Evolutionary conservation across 2,113 vertebrate species (phyloP), one percentile per base, ranked within the genome.

Genomic region (Pomatostomus ruficeps): DNA sequence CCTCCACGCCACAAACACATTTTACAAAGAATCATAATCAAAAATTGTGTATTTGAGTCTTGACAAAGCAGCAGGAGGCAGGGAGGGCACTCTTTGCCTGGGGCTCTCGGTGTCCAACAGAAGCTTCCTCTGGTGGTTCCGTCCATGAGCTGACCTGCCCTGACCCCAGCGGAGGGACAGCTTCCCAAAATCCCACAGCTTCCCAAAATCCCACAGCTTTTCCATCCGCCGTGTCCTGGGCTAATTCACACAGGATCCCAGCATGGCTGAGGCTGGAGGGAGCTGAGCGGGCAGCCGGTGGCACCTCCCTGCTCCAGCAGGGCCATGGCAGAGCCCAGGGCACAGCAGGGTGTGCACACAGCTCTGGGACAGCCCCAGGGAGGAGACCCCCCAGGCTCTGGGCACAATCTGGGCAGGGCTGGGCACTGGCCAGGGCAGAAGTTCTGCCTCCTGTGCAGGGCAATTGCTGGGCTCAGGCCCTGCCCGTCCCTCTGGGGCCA

Each of bases 121-220:
- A 22, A 78, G 24, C 24, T 78, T 73, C 24, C 42, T 23, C 6
- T 1, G 4, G 48, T 0, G 4, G 9, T 35, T 52, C 35, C 45
- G 63, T 7, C 42, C 1, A 0, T 0, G 3, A 67, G 5, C 25
- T 1, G 4, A 26, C 15, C 3, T 82, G 24, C 40, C 31, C 18
- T 1, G 2, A 38, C 5, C 1, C 3, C 3, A 2, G 5, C 11
- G 15, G 20, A 42, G 42, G 29, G 40, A 42, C 54, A 40, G 31
- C 42, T 52, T 71, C 70, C 54, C 29, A n/a, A 63, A 66, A 54
- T 63, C 48, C 73, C 31, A 45, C 3, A 61, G 3, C 14, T 68
- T 70, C 70, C 54, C 29, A n/a, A 63, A 66, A 54, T 63, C 48
- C 73, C 31, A 45, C 3, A 61, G 3, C 14, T 68, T 70, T 55